Evolutionary conservation across 2,113 vertebrate genomes (phyloP).

Genomic region (Thryonomys swinderianus): DNA sequence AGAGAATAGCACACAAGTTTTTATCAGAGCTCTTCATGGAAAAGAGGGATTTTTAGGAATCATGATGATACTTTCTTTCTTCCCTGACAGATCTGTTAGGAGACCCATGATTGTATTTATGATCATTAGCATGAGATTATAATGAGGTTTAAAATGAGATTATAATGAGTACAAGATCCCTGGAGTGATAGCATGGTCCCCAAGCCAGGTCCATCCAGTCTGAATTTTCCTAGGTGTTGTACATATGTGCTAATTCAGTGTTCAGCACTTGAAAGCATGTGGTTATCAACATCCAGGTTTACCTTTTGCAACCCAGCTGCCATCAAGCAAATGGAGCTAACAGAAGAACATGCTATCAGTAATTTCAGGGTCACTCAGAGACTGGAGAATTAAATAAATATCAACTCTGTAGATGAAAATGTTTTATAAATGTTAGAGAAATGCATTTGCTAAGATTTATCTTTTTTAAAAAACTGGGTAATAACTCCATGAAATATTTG

Average conservation of each 20-base stretch:
- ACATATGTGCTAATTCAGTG: not conserved
- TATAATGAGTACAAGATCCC: not conserved
- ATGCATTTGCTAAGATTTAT: not conserved
- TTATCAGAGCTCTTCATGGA: not conserved
- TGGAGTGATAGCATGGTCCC: not conserved
- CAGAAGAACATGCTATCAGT: not conserved
- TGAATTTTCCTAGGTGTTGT: not conserved
- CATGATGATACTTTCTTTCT: not conserved
- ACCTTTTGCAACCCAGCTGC: not conserved
- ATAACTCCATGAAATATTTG: not conserved
- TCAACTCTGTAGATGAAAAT: not conserved
- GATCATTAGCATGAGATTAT: not conserved
- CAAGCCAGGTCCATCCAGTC: too few species aligned
- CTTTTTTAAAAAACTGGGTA: not conserved
- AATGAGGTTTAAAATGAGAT: not conserved
- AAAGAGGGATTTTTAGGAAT: not conserved
- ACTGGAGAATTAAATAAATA: not conserved
- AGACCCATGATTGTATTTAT: not conserved
- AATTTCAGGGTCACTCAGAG: not conserved
- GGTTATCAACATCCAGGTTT: not conserved
- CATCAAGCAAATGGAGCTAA: not conserved
- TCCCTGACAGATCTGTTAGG: not conserved
- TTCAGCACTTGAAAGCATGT: not conserved
- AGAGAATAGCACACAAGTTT: rapidly evolving
- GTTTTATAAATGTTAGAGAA: not conserved